phyloP scores from a whole-genome alignment of 2,888 invertebrate species.

The Trissolcus japonicus region DNA sequence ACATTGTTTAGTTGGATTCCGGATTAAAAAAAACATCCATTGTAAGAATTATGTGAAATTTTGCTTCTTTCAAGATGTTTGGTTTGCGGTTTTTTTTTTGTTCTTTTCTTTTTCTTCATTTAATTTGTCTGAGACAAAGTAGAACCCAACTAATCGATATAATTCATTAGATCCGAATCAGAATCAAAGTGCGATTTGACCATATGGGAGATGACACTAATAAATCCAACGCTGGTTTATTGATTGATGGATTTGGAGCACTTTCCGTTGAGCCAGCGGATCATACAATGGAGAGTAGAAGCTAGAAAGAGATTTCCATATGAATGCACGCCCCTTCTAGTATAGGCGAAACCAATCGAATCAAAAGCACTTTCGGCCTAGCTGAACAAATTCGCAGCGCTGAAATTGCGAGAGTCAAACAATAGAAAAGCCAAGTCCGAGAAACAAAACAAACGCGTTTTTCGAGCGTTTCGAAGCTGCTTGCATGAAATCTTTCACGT shows the following conservation, averaged over 20 bases:
- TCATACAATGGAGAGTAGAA: conserved; percentile 23
- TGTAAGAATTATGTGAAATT: too few relatives aligned
- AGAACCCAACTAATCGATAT: too few relatives aligned
- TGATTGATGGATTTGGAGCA: conserved; percentile 47
- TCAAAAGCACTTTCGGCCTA: conserved; percentile 17
- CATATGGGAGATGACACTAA: conserved; percentile 21
- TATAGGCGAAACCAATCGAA: conserved; percentile 18
- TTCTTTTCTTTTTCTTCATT: too few relatives aligned
- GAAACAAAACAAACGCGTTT: conserved; percentile 39
- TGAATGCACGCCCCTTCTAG: conserved; percentile 29
- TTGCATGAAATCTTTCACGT: conserved; percentile 48
- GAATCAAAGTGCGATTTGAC: neutral
- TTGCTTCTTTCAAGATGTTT: too few relatives aligned
- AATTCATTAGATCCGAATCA: too few relatives aligned
- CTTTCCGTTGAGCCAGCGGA: conserved; percentile 27
- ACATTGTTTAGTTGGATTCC: neutral
- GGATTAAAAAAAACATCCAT: conserved; percentile 14
- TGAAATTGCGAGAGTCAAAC: conserved; percentile 17
- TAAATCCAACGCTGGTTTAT: conserved; percentile 1
- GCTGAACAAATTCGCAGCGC: conserved; percentile 9
- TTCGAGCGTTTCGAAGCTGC: conserved; percentile 19
- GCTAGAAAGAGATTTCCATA: conserved; percentile 35
- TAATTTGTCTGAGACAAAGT: too few relatives aligned
- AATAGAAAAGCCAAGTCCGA: conserved; percentile 26
- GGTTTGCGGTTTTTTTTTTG: too few relatives aligned